Evolutionary conservation across 2,113 vertebrate genomes (phyloP).

Genomic region (Cygnus buccinator): DNA sequence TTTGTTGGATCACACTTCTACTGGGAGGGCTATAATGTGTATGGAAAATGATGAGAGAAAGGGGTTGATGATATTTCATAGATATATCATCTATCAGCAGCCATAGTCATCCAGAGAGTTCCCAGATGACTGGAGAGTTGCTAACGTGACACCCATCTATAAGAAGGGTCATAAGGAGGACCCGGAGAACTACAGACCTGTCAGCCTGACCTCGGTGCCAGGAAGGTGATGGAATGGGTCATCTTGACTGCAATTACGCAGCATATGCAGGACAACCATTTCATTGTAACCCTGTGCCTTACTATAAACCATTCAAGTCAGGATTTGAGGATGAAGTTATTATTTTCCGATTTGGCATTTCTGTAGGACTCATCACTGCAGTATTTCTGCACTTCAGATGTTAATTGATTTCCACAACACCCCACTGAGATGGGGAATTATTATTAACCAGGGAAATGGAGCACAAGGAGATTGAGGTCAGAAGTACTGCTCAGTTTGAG

Average conservation of each 20-base stretch:
- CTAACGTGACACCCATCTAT: too few species aligned
- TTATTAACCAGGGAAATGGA: conserved; percentile 42
- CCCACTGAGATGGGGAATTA: conserved; percentile 13
- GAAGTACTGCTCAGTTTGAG: not conserved
- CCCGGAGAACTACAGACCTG: too few species aligned
- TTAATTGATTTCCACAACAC: conserved; percentile 52
- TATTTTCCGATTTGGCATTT: not conserved
- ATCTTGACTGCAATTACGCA: too few species aligned
- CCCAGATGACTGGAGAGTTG: too few species aligned
- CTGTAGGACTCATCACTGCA: not conserved
- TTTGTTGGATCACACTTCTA: not conserved
- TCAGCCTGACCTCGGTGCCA: too few species aligned
- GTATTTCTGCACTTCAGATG: conserved; percentile 11
- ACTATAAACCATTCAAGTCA: not conserved
- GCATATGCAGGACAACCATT: not conserved
- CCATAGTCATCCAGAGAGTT: too few species aligned
- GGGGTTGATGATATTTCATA: not conserved
- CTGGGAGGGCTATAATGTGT: not conserved
- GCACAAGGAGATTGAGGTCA: conserved; percentile 37
- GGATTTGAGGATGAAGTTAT: not conserved
- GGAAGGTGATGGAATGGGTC: too few species aligned
- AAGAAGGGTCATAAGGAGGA: too few species aligned
- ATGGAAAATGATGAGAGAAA: not conserved
- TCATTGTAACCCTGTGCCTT: not conserved
- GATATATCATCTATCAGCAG: too few species aligned